These are phyloP conservation scores for Malurus alboscapulatus DNA, from an alignment of 2,113 vertebrate genomes.

Conservation along the genomic window DNA sequence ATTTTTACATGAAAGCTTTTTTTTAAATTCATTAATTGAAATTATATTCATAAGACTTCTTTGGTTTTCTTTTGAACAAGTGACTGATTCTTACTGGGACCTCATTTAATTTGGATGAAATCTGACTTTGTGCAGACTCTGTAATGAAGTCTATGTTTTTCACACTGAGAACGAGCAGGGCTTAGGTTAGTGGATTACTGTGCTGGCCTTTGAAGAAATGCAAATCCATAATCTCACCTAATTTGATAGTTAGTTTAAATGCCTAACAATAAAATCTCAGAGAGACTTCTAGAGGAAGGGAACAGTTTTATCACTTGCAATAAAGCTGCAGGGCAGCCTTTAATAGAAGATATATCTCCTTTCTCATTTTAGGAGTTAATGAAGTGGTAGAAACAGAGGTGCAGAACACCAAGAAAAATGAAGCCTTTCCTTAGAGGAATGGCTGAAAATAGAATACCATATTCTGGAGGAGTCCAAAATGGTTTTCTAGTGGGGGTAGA, in stretches of 20 bases:
- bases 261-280: not conserved
- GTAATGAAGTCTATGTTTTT: not conserved
- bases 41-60: not conserved
- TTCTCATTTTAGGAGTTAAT: not conserved
- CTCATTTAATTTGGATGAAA: not conserved
- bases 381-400: not conserved
- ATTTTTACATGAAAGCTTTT: not conserved
- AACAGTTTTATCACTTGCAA: not conserved
- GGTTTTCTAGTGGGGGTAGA: not conserved
- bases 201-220: conserved; percentile 19
- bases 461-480: not conserved
- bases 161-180: not conserved
- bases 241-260: not conserved
- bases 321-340: not conserved
- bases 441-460: not conserved
- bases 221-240: conserved; percentile 24
- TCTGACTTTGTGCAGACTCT: not conserved
- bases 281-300: not conserved
- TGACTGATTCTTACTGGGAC: not conserved
- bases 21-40: not conserved
- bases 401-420: not conserved
- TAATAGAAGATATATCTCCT: not conserved
- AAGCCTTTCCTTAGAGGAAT: not conserved
- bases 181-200: not conserved
- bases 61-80: not conserved